Conservation (phyloP, 2,113 vertebrate species). For the Crocuta crocuta region DNA sequence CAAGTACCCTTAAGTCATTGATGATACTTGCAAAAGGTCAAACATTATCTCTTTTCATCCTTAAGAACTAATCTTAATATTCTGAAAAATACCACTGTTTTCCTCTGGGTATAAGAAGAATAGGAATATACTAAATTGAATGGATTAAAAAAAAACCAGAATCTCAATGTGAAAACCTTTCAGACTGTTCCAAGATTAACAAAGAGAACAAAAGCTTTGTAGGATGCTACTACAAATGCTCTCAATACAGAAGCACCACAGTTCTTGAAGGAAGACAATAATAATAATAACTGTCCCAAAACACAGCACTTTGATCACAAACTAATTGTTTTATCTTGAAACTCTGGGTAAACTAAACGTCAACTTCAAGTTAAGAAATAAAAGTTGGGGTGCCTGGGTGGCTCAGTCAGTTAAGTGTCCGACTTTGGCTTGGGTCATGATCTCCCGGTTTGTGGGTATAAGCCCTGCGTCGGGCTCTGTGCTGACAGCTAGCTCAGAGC, state of each 20-base stretch:
- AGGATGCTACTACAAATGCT: slow-evolving; percentile 26
- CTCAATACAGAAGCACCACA: slow-evolving; percentile 32
- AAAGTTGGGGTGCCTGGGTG: neutral
- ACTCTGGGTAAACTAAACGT: slow-evolving; percentile 54
- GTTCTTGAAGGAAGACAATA: slow-evolving; percentile 65
- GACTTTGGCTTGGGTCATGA: no score
- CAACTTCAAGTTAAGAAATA: slow-evolving; percentile 9
- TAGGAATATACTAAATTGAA: slow-evolving; percentile 53
- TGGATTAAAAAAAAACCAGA: slow-evolving; percentile 45
- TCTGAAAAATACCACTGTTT: slow-evolving; percentile 54
- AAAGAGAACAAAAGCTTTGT: slow-evolving; percentile 60
- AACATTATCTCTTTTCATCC: slow-evolving; percentile 46
- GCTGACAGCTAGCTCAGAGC: no score
- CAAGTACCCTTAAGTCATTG: neutral
- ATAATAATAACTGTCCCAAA: slow-evolving; percentile 53
- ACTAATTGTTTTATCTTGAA: slow-evolving; percentile 22
- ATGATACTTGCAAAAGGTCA: slow-evolving; percentile 36
- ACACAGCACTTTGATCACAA: slow-evolving; percentile 33
- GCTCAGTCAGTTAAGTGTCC: no score
- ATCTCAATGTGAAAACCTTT: slow-evolving; percentile 62
- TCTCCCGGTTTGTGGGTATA: no score
- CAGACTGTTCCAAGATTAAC: slow-evolving; percentile 57
- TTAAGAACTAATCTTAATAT: slow-evolving; percentile 36
- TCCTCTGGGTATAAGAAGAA: slow-evolving; percentile 18
- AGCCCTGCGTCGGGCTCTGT: no score